phyloP scores from a whole-genome alignment of 2,888 invertebrate genomes.

The Mayetiola destructor region DNA sequence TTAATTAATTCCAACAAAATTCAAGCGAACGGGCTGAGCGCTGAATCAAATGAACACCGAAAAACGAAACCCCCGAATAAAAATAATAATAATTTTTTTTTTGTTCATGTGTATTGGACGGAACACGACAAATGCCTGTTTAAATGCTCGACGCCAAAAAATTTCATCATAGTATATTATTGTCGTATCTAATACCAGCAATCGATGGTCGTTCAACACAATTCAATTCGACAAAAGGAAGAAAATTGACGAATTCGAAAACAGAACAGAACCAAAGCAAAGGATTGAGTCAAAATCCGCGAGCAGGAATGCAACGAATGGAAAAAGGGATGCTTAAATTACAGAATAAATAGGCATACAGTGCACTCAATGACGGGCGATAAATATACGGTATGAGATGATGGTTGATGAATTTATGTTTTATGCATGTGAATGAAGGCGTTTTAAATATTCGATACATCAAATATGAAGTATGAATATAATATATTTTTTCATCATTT shows the following conservation, averaged over 20 bases:
- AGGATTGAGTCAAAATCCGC: not conserved
- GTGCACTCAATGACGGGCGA: conserved; percentile 8
- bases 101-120: too few species aligned
- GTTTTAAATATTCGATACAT: too few species aligned
- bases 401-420: conserved; percentile 12
- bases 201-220: not conserved
- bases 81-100: too few species aligned
- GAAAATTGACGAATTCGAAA: not conserved
- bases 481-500: too few species aligned
- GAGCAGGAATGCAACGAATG: not conserved
- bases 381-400: conserved; percentile 8
- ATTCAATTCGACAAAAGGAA: not conserved
- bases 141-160: conserved; percentile 1
- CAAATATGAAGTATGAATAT: too few species aligned
- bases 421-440: conserved; percentile 2
- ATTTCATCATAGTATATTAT: not conserved
- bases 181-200: conserved; percentile 1
- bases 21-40: too few species aligned
- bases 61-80: too few species aligned
- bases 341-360: conserved; percentile 7
- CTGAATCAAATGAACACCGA: too few species aligned
- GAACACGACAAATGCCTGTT: not conserved
- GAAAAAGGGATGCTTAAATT: conserved; percentile 3
- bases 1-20: too few species aligned
- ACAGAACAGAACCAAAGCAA: not conserved